Base-by-base conservation (phyloP, 1,140 invertebrate species). In the Druon quercuslanigerum region DNA sequence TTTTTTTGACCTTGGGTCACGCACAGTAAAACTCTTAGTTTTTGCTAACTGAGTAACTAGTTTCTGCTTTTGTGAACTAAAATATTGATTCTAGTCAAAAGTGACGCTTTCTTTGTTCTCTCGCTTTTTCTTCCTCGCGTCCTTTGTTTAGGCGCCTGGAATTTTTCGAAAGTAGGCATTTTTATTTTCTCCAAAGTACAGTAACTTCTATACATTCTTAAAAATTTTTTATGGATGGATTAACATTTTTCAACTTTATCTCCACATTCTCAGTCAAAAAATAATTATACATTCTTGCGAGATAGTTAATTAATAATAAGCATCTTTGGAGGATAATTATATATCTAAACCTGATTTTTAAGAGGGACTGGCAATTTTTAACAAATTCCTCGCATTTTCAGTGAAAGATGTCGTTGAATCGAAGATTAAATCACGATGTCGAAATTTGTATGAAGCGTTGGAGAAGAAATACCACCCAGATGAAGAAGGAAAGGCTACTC, bases 341-440 rank as follows among this genome's bases (percentile, higher is more conserved):
- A 46, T 46, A 25, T 2, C 20, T 25, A 11, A 46, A 46, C 7
- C 40, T 46, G 40, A 46, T 46, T 25, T 20, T 20, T 0, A 25
- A 16, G 11, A 33, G 13, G 25, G n/a, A 7, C n/a, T n/a, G 25
- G 8, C 40, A n/a, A 66, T 25, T 33, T 40, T 40, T 40, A 40
- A 66, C 12, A n/a, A 4, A 8, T 46, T 66, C 16, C n/a, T 40
- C 60, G 33, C n/a, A n/a, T 75, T 85, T 87, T 9, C 80, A 90
- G 88, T 88, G 33, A 76, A 81, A 19, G 81, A 75, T 66, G 77
- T 87, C 25, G 72, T 88, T 52, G 40, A 73, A 25, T 80, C 87
- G 54, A 82, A 78, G 51, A 83, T 89, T 60, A 71, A 85, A 19
- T 70, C 71, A n/a, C 81, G 56, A 40, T 87, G 83, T 72, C 8